phyloP scores from a whole-genome alignment of 2,888 invertebrate species.

The Chydorus sphaericus region DNA sequence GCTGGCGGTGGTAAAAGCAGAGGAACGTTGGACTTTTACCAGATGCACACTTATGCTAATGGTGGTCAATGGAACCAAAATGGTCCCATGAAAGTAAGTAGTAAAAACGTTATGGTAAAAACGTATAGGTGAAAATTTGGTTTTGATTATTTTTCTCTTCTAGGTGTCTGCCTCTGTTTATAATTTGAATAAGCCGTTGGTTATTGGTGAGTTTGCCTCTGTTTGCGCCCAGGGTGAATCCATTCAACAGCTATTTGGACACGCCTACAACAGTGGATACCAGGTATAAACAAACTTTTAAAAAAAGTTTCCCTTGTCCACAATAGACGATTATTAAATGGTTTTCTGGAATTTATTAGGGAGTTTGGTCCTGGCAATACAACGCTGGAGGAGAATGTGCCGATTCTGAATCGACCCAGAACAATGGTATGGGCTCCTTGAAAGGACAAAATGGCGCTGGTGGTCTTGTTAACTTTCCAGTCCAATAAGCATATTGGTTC shows the following conservation, averaged over 20 bases:
- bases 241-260: slow-evolving; percentile 18
- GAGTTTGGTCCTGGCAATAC: slow-evolving; percentile 22
- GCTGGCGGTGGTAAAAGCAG: slow-evolving; percentile 18
- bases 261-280: slow-evolving; percentile 20
- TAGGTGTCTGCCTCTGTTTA: slow-evolving; percentile 18
- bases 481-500: too few relatives aligned
- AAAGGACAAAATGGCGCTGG: slow-evolving; percentile 7
- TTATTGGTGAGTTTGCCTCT: slow-evolving; percentile 23
- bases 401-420: slow-evolving; percentile 19
- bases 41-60: slow-evolving; percentile 23
- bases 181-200: slow-evolving; percentile 22
- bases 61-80: slow-evolving; percentile 21
- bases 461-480: slow-evolving; percentile 4
- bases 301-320: not conserved
- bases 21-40: slow-evolving; percentile 23
- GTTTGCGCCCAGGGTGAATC: slow-evolving; percentile 19
- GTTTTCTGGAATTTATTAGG: slow-evolving; percentile 11
- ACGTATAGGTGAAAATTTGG: not conserved
- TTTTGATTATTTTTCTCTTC: not conserved
- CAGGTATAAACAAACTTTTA: not conserved
- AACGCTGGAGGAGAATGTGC: slow-evolving; percentile 21
- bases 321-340: not conserved
- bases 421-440: slow-evolving; percentile 18
- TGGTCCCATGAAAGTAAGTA: slow-evolving; percentile 21
- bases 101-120: too few relatives aligned